Evolutionary conservation across 2,797 vertebrate species (phyloP).

Genomic region (Melanotaenia trifasciata): DNA sequence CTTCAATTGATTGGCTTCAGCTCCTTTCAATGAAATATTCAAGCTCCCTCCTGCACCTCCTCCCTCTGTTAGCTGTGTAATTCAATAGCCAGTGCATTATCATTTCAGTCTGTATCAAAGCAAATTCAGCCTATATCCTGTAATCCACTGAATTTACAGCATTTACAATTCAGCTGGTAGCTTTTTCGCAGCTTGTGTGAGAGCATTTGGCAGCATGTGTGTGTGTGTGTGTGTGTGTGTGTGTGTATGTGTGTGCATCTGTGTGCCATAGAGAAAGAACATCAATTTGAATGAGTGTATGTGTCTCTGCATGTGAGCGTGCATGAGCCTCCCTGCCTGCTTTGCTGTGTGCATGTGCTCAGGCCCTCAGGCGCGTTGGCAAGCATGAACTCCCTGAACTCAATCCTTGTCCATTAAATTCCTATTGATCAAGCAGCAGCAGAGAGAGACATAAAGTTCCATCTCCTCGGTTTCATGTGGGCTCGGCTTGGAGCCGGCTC

Average conservation of each 20-base stretch:
- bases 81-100: conserved; percentile 58
- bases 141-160: conserved; percentile 52
- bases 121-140: conserved; percentile 40
- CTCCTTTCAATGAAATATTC: conserved; percentile 69
- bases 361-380: conserved; percentile 77
- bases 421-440: conserved; percentile 83
- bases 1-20: conserved; percentile 61
- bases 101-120: conserved; percentile 39
- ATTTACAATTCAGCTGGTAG: conserved; percentile 48
- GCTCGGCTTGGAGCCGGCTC: conserved; percentile 49
- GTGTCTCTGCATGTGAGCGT: conserved; percentile 18
- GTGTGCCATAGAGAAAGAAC: conserved; percentile 34
- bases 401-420: conserved; percentile 85
- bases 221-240: conserved; percentile 21
- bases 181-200: conserved; percentile 35
- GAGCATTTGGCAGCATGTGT: conserved; percentile 33
- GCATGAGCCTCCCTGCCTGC: conserved; percentile 46
- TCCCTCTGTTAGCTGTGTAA: conserved; percentile 13
- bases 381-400: conserved; percentile 85
- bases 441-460: conserved; percentile 76
- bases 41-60: conserved; percentile 38
- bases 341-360: conserved; percentile 63
- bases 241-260: conserved; percentile 15
- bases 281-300: conserved; percentile 42
- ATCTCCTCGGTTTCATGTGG: conserved; percentile 76